Conservation (phyloP, 2,888 invertebrate genomes). For the Junonia oenone region DNA sequence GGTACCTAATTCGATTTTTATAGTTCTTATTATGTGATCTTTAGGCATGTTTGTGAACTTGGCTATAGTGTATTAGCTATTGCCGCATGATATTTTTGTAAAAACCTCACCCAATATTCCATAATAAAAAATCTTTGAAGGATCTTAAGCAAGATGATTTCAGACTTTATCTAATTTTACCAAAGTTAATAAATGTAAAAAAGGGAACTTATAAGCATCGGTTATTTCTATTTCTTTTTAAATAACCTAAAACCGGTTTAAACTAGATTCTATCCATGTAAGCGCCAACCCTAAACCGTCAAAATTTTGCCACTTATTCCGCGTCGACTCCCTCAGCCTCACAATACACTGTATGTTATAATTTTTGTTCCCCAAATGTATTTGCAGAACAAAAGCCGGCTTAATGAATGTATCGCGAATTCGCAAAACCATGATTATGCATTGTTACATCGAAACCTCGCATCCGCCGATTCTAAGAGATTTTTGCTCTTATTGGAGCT, state of each 20-base stretch:
- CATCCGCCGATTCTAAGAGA: slow-evolving; percentile 29
- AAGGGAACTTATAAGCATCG: no score
- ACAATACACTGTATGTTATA: slow-evolving; percentile 76
- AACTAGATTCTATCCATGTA: background rate
- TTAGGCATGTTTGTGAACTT: no score
- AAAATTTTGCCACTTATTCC: slow-evolving; percentile 62
- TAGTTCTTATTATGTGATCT: no score
- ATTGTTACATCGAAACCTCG: slow-evolving; percentile 52
- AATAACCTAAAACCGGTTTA: background rate
- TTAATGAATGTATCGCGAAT: slow-evolving; percentile 77
- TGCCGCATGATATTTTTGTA: no score
- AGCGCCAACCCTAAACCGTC: slow-evolving; percentile 46
- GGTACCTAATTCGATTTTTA: no score
- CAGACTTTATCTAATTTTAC: no score
- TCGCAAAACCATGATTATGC: slow-evolving; percentile 73
- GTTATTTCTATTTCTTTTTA: no score
- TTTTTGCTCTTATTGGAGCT: slow-evolving; percentile 18
- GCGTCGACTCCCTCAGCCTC: slow-evolving; percentile 47
- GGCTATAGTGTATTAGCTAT: no score
- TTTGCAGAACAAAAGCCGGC: slow-evolving; percentile 67
- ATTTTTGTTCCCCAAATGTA: slow-evolving; percentile 76
- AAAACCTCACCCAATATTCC: no score
- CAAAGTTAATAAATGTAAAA: no score
- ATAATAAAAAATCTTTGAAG: no score
- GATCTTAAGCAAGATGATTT: no score